phyloP scores from a whole-genome alignment of 2,888 invertebrate genomes.

The Spilosoma lubricipeda region DNA sequence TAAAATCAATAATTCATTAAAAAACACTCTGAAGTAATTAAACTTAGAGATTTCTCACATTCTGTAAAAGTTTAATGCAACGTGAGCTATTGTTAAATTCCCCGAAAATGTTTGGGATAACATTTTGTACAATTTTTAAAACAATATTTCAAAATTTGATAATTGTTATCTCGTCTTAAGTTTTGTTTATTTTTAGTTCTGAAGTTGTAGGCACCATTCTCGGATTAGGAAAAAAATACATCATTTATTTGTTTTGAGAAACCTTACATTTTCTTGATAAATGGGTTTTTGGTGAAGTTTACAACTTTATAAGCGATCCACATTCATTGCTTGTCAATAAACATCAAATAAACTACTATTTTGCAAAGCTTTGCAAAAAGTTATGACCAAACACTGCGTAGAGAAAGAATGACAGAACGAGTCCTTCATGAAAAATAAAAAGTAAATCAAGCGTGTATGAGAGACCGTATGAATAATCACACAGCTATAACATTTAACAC shows the following conservation, averaged over 20 bases:
- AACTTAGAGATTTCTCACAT: not conserved
- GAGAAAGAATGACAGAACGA: not conserved
- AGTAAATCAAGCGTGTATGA: not conserved
- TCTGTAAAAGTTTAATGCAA: not conserved
- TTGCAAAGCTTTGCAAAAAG: constrained; percentile 6
- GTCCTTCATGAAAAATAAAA: constrained; percentile 3
- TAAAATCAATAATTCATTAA: not conserved
- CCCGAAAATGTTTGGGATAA: constrained; percentile 14
- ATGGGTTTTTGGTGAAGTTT: not conserved
- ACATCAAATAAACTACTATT: too few relatives aligned
- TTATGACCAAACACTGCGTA: not conserved
- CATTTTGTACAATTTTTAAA: constrained; percentile 14
- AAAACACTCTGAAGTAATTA: not conserved
- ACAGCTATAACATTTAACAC: constrained; percentile 28
- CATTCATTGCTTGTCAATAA: too few relatives aligned
- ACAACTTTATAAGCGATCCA: not conserved
- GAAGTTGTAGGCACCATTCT: not conserved
- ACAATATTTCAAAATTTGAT: too few relatives aligned
- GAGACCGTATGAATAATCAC: constrained; percentile 10
- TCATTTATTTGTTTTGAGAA: too few relatives aligned
- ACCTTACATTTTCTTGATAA: too few relatives aligned
- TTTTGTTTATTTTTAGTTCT: not conserved
- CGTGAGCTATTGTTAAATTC: constrained; percentile 2
- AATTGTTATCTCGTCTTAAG: not conserved
- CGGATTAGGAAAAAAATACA: not conserved